Percentiles rank a stretch among this genome's conserved stretches.
phyloP scores from a whole-genome alignment of 2,888 invertebrate genomes.

The Ochropleura plecta region DNA sequence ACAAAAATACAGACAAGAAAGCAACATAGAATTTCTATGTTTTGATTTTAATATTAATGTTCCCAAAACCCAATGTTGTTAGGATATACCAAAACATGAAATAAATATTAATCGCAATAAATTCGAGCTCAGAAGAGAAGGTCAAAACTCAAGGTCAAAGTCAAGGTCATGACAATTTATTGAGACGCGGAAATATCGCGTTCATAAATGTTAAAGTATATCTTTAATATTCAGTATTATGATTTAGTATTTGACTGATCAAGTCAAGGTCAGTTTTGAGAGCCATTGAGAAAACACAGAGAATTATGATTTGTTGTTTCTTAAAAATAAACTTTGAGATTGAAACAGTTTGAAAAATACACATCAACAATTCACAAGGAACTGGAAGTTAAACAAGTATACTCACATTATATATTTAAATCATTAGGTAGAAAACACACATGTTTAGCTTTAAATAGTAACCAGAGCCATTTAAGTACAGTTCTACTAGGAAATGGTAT shows the following conservation, averaged over 20 bases:
- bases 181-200: slow-evolving; percentile 48
- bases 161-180: slow-evolving; percentile 49
- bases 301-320: not conserved
- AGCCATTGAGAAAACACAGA: not conserved
- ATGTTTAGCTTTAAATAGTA: not conserved
- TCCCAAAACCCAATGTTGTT: slow-evolving; percentile 63
- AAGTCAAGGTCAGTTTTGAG: slow-evolving; percentile 9
- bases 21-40: slow-evolving; percentile 23
- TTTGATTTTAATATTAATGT: slow-evolving; percentile 60
- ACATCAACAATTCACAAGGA: not conserved
- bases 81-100: slow-evolving; percentile 48
- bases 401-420: not conserved
- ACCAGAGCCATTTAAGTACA: not conserved
- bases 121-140: slow-evolving; percentile 16
- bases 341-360: not conserved
- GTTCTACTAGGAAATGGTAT: not conserved
- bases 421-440: not conserved
- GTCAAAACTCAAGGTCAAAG: slow-evolving; percentile 48
- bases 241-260: slow-evolving; percentile 47
- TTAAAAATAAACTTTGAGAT: not conserved
- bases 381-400: not conserved
- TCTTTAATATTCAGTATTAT: slow-evolving; percentile 49
- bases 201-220: slow-evolving; percentile 56
- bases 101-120: slow-evolving; percentile 54
- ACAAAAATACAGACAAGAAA: slow-evolving; percentile 43